Evolutionary conservation across 1,140 invertebrate genomes (phyloP).

Genomic region (Chymomyza costata): DNA sequence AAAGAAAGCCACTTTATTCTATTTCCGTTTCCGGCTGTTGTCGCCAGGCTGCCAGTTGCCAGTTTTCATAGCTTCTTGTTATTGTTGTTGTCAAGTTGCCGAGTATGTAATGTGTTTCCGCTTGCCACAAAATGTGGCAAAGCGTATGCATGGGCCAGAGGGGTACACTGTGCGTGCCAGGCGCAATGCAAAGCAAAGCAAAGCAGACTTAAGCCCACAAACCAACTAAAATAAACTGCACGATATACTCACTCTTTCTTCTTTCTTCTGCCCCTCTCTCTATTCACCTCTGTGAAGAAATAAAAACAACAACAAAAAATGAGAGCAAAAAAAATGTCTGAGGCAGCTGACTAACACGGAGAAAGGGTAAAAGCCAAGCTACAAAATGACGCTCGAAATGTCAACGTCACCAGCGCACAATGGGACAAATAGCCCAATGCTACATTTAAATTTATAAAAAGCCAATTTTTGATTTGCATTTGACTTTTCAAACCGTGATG

Average conservation of each 20-base stretch:
- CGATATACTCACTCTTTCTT: conserved; percentile 16
- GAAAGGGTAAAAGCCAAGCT: conserved; percentile 1
- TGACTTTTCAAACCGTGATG: no score
- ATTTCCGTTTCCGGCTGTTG: conserved; percentile 68
- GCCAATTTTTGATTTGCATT: no score
- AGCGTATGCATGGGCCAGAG: conserved; percentile 23
- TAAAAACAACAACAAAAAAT: conserved; percentile 3
- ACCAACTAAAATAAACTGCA: conserved; percentile 22
- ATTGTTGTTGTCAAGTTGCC: conserved; percentile 53
- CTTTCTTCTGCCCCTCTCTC: no score
- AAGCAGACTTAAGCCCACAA: no score
- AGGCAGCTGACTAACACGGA: conserved; percentile 5
- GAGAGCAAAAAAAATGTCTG: conserved; percentile 9
- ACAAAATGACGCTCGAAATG: conserved; percentile 63
- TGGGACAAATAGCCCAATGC: no score
- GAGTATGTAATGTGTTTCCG: conserved; percentile 69
- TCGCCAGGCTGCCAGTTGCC: conserved; percentile 35
- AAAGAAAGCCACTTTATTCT: conserved; percentile 70
- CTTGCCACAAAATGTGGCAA: conserved; percentile 58
- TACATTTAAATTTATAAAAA: no score
- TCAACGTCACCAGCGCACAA: conserved; percentile 60
- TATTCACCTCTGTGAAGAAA: conserved; percentile 18
- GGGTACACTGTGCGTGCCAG: conserved; percentile 45
- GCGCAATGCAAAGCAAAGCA: conserved; percentile 34
- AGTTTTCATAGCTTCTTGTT: conserved; percentile 9